Percentiles rank a stretch among this genome's conserved stretches.
Evolutionary conservation across 2,888 invertebrate genomes (phyloP).

Genomic region (Heliconius charithonia): DNA sequence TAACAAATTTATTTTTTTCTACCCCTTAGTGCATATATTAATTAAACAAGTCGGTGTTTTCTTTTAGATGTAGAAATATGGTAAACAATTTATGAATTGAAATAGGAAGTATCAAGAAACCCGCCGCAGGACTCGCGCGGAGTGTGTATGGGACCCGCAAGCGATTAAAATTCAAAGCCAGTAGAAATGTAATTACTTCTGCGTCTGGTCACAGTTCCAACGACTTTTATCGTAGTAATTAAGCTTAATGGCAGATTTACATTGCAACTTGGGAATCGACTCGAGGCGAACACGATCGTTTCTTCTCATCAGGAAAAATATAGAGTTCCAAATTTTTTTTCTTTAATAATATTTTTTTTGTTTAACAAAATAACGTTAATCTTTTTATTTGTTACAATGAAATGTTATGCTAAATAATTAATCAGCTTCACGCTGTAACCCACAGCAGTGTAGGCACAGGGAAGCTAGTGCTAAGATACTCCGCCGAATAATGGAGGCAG

Average conservation of each 20-base stretch:
- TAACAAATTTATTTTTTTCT: constrained; percentile 8
- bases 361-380: neutral
- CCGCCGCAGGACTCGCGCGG: constrained; percentile 27
- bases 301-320: constrained; percentile 34
- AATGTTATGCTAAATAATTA: neutral
- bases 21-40: constrained; percentile 28
- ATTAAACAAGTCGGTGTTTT: constrained; percentile 30
- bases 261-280: constrained; percentile 55
- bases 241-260: constrained; percentile 75
- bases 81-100: constrained; percentile 39
- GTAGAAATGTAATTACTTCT: constrained; percentile 80
- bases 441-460: too few species aligned
- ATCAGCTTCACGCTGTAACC: too few species aligned
- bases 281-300: constrained; percentile 38
- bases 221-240: constrained; percentile 77
- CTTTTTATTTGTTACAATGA: neutral
- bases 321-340: neutral
- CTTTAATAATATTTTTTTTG: neutral
- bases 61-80: constrained; percentile 32
- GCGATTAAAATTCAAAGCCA: constrained; percentile 81
- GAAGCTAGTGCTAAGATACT: too few species aligned
- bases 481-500: too few species aligned
- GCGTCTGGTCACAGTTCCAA: constrained; percentile 72
- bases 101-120: constrained; percentile 37
- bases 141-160: constrained; percentile 32